phyloP scores from a whole-genome alignment of 1,140 invertebrate genomes.

The Bombus waltoni region DNA sequence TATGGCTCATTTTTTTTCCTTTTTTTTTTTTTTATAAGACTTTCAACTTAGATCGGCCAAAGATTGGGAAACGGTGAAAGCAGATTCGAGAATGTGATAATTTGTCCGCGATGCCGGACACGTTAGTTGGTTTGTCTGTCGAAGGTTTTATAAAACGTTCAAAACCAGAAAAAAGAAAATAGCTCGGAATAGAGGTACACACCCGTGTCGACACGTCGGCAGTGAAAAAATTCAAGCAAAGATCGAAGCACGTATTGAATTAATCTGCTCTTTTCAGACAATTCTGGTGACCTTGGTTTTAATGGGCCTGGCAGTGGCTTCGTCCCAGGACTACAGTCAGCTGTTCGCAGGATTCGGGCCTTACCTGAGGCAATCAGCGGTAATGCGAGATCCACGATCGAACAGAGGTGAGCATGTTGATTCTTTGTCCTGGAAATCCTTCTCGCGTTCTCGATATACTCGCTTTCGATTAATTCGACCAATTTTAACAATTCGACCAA shows the following conservation, averaged over 20 bases:
- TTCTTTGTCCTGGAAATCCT: neutral
- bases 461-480: neutral
- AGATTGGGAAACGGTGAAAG: constrained; percentile 35
- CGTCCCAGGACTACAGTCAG: constrained; percentile 76
- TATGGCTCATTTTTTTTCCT: neutral
- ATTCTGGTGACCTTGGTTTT: constrained; percentile 72
- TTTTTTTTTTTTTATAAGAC: neutral
- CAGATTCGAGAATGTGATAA: constrained; percentile 3
- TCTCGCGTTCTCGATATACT: neutral
- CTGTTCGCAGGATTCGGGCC: constrained; percentile 77
- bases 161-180: too few relatives aligned
- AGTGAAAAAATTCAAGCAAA: neutral
- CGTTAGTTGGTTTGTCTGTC: neutral
- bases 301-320: constrained; percentile 64
- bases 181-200: too few relatives aligned
- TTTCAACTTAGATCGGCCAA: neutral
- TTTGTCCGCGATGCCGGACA: neutral
- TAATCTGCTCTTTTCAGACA: constrained; percentile 69
- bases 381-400: constrained; percentile 78
- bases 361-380: constrained; percentile 64
- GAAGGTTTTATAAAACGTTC: neutral
- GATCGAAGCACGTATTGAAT: neutral
- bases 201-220: too few relatives aligned
- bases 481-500: neutral
- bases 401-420: constrained; percentile 72